Percentiles rank a stretch among this genome's conserved stretches.
Conservation (phyloP, 2,113 vertebrate species). For the Centrocercus urophasianus region DNA sequence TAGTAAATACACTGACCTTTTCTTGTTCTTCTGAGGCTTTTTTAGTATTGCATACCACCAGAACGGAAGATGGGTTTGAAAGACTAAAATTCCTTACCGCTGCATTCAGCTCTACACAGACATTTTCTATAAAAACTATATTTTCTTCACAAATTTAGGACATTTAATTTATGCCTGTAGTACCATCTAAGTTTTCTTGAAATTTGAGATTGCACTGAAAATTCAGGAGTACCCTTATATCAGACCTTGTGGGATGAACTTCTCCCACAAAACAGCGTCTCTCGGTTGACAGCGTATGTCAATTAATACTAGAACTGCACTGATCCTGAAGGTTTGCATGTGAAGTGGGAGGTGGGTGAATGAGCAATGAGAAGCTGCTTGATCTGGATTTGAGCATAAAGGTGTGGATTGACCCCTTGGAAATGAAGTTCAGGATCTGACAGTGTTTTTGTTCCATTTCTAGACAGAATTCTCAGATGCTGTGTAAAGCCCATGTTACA, state of each 20-base stretch:
- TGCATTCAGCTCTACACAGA: background rate
- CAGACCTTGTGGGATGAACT: background rate
- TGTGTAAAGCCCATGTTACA: background rate
- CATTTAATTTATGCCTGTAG: background rate
- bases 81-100: background rate
- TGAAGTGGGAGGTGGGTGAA: background rate
- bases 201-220: background rate
- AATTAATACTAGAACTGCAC: background rate
- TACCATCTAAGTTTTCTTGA: background rate
- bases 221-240: background rate
- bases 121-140: background rate
- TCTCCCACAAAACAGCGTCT: background rate
- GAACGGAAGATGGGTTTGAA: background rate
- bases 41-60: background rate
- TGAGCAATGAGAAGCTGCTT: background rate
- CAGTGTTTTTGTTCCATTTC: background rate
- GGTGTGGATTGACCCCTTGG: background rate
- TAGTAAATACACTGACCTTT: background rate
- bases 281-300: background rate
- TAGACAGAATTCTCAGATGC: background rate
- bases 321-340: background rate
- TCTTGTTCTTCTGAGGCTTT: background rate
- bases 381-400: background rate
- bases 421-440: background rate
- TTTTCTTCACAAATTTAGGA: background rate